Evolutionary conservation across 2,797 vertebrate species (phyloP).

Genomic region (Acipenser oxyrinchus): DNA sequence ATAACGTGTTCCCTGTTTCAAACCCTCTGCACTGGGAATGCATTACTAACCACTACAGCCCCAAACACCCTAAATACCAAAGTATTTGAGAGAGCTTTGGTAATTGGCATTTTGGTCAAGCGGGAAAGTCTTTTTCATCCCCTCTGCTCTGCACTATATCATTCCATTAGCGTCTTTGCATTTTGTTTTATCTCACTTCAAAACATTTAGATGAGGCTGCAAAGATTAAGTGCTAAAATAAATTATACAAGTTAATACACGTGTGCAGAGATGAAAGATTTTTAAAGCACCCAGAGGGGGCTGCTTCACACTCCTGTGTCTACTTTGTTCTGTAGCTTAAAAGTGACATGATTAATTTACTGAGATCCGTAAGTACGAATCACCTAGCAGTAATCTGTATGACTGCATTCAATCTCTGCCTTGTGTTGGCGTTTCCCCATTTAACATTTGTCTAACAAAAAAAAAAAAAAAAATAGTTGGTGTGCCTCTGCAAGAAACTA

Average conservation of each 20-base stretch:
- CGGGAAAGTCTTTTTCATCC: not conserved
- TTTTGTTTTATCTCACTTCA: constrained; percentile 2
- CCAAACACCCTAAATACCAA: not conserved
- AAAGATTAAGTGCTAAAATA: not conserved
- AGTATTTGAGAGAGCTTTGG: not conserved
- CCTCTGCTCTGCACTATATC: not conserved
- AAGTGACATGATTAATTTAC: not conserved
- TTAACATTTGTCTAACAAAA: not conserved
- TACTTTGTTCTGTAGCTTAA: not conserved
- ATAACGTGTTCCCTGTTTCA: no score
- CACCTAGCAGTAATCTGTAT: not conserved
- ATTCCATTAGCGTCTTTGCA: not conserved
- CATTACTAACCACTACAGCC: not conserved
- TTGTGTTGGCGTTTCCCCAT: not conserved
- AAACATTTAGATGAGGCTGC: not conserved
- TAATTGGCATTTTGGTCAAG: not conserved
- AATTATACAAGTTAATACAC: not conserved
- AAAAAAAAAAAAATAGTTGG: no score
- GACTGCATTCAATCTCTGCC: not conserved
- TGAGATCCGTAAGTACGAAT: not conserved
- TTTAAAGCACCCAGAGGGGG: constrained; percentile 1
- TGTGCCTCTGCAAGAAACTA: not conserved
- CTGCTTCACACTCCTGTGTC: not conserved
- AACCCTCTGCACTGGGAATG: no score
- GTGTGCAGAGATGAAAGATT: not conserved